Base-by-base conservation (phyloP, 2,888 invertebrate species). In the Tetheella fluctuosa region DNA sequence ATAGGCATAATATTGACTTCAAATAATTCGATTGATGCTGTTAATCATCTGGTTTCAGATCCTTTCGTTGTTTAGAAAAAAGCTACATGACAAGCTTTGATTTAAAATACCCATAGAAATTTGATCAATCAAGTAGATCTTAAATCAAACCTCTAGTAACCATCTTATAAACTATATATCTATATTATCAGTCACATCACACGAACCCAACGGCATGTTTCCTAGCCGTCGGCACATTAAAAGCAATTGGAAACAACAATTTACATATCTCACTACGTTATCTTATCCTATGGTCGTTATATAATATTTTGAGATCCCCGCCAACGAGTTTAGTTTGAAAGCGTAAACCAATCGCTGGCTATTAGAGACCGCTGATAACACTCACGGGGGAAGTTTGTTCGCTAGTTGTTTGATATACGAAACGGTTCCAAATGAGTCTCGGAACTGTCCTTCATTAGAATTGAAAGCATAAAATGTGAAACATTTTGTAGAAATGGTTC, bases 201-300 rank as follows among this genome's bases (percentile, higher is more conserved):
- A 28, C 30, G 64, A 64, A 62, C 64, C 53, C 62, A 62, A 57
- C 66, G 63, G 25, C 59, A 65, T 67, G 65, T 74, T 75, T 74
- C 70, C 78, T 76, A 74, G 74, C 81, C 77, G 63, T 71, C 72
- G 81, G 84, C 81, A 76, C 77, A 81, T 83, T 77, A 76, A 84
- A 85, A 88, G 83, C 85, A 70, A 85, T 90, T 87, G 81, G 77
- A 85, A 89, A 88, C 89, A 85, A 80, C 84, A 82, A 86, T 88
- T 86, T 80, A 84, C 84, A 83, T 89, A 85, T 84, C 82, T 86
- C 83, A 84, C 77, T 69, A 68, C 71, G 77, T 84, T 89, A 89
- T 90, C 88, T 84, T 78, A 79, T 82, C 64, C 68, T 67, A 69
- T 62, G 69, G 71, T 77, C 74, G 76, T 74, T 77, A 77, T 74